phyloP scores from a whole-genome alignment of 2,797 vertebrate genomes.

The Argentina silus region DNA sequence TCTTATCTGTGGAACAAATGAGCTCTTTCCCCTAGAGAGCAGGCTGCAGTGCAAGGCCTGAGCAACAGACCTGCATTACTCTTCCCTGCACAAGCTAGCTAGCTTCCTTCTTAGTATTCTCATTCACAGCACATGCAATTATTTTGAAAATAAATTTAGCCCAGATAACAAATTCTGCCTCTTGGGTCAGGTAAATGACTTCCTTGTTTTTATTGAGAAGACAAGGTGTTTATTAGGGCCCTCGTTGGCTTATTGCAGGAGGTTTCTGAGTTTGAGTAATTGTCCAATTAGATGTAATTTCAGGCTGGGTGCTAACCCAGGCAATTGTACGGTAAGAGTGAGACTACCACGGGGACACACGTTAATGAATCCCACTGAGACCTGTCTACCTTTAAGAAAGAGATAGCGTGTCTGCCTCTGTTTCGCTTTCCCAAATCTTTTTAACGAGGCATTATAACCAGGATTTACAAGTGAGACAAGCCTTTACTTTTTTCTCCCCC shows the following conservation, averaged over 20 bases:
- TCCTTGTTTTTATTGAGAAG: slow-evolving; percentile 97
- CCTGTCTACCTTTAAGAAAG: slow-evolving; percentile 86
- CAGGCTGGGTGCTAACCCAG: slow-evolving; percentile 91
- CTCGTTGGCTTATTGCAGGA: slow-evolving; percentile 94
- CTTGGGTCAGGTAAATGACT: slow-evolving; percentile 98
- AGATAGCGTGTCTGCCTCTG: slow-evolving; percentile 81
- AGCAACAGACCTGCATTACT: slow-evolving; percentile 85
- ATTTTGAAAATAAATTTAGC: slow-evolving; percentile 99
- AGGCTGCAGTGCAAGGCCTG: slow-evolving; percentile 82
- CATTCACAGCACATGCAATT: slow-evolving; percentile 91
- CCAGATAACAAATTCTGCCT: slow-evolving; percentile 91
- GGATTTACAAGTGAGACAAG: slow-evolving; percentile 81
- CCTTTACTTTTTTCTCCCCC: slow-evolving; percentile 55
- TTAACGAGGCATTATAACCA: slow-evolving; percentile 84
- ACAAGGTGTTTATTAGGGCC: slow-evolving; percentile 99
- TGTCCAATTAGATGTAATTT: slow-evolving; percentile 99
- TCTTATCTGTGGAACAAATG: slow-evolving; percentile 84
- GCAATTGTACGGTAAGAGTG: slow-evolving; percentile 88
- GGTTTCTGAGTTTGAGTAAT: slow-evolving; percentile 99
- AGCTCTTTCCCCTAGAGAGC: slow-evolving; percentile 87
- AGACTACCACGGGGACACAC: slow-evolving; percentile 89
- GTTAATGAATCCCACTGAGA: slow-evolving; percentile 99
- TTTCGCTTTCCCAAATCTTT: slow-evolving; percentile 91
- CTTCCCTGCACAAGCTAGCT: slow-evolving; percentile 62
- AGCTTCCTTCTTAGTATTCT: slow-evolving; percentile 91